phyloP scores from a whole-genome alignment of 2,888 invertebrate species.

The Hyposoter dolosus region DNA sequence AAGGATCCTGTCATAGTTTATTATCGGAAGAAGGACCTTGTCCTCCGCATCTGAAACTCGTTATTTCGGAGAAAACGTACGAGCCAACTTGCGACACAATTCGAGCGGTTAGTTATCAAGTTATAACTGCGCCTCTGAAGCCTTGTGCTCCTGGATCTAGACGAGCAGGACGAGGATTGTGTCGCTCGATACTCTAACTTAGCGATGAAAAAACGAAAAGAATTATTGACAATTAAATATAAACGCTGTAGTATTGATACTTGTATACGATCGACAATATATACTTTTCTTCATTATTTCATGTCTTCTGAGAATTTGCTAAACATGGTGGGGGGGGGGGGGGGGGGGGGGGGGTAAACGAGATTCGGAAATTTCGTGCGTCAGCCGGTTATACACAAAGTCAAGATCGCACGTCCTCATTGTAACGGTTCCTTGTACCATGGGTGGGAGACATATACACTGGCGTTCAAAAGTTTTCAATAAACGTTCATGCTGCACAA shows the following conservation, averaged over 20 bases:
- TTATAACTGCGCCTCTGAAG: conserved; percentile 64
- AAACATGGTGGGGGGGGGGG: background rate
- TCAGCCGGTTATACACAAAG: conserved; percentile 5
- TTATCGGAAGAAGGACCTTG: conserved; percentile 84
- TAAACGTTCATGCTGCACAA: background rate
- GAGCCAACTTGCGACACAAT: conserved; percentile 85
- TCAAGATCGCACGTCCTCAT: background rate
- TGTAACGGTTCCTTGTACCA: conserved; percentile 21
- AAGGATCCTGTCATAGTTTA: conserved; percentile 84
- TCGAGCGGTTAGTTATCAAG: conserved; percentile 42
- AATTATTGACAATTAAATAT: background rate
- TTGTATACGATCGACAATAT: conserved; percentile 5
- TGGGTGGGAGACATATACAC: background rate
- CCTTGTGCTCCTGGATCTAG: conserved; percentile 64
- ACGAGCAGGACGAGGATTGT: conserved; percentile 61
- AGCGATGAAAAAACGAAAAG: background rate
- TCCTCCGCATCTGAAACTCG: conserved; percentile 84
- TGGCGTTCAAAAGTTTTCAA: background rate
- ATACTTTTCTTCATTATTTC: background rate
- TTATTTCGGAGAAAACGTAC: conserved; percentile 87
- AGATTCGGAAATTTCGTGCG: background rate
- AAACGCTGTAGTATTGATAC: background rate
- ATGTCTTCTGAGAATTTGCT: conserved; percentile 17
- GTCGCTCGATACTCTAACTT: conserved; percentile 51
- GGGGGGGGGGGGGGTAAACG: too few relatives aligned